Evolutionary conservation across 64 coral and sea anemone genomes (phyloP).

Genomic region (Porites lutea): DNA sequence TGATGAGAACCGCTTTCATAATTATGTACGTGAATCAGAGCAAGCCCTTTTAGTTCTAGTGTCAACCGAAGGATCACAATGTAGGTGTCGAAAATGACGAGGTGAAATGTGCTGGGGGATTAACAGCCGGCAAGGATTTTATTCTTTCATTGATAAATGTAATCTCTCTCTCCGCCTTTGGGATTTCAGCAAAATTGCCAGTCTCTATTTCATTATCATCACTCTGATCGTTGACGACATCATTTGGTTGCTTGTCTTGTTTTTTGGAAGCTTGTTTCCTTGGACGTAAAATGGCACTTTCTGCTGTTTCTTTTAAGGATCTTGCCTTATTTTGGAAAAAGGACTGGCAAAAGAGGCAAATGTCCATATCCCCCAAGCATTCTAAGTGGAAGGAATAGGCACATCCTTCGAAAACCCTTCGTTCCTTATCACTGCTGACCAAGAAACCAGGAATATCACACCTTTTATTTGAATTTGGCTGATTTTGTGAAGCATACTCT

Average conservation of each 20-base stretch:
- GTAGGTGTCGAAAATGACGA: not conserved
- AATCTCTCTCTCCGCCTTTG: too few relatives aligned
- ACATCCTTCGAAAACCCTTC: too few relatives aligned
- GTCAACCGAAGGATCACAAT: too few relatives aligned
- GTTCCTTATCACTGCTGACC: too few relatives aligned
- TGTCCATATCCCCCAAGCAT: not conserved
- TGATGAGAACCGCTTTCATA: too few relatives aligned
- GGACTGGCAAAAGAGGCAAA: slow-evolving; percentile 15
- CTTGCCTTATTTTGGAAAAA: slow-evolving; percentile 5
- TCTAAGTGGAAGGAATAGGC: slow-evolving; percentile 25
- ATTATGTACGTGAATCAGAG: too few relatives aligned
- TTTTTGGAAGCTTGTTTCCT: not conserved
- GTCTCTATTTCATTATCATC: not conserved
- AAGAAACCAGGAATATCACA: not conserved
- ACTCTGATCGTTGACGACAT: not conserved
- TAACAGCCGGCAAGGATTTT: not conserved
- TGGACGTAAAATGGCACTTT: too few relatives aligned
- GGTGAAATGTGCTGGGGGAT: too few relatives aligned
- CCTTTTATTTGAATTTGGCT: too few relatives aligned
- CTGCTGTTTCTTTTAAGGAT: not conserved
- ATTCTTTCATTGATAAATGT: not conserved
- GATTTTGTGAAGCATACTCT: not conserved
- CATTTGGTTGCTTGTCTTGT: not conserved
- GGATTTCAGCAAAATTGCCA: too few relatives aligned
- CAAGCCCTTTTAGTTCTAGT: too few relatives aligned